Percentiles rank a stretch among this genome's conserved stretches.
These are phyloP conservation scores for Sebastes itinus DNA, from an alignment of 2,797 vertebrate species.

Conservation along the genomic window DNA sequence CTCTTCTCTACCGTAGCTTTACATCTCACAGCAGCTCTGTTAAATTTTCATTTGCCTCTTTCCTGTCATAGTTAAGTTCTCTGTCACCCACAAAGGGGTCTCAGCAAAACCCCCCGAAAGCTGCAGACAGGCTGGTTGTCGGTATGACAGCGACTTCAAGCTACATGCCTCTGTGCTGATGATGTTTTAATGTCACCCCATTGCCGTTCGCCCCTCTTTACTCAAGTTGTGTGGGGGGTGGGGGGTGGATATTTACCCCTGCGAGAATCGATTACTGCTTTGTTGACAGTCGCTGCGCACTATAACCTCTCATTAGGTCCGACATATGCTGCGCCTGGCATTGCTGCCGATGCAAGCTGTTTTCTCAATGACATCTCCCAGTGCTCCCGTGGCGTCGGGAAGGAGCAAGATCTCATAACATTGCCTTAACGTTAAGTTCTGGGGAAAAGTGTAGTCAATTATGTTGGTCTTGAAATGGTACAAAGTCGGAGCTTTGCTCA, in stretches of 20 bases:
- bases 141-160: conserved; percentile 30
- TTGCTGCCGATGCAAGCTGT: conserved; percentile 62
- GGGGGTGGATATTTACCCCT: conserved; percentile 68
- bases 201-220: conserved; percentile 63
- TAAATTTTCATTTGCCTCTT: neutral
- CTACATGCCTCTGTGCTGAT: conserved; percentile 53
- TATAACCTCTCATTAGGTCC: conserved; percentile 74
- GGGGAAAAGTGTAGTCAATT: neutral
- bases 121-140: conserved; percentile 38
- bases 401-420: conserved; percentile 32
- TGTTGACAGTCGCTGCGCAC: conserved; percentile 76
- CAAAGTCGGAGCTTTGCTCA: neutral
- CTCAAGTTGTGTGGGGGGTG: conserved; percentile 48
- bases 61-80: conserved; percentile 50
- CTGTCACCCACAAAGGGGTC: conserved; percentile 51
- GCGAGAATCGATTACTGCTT: conserved; percentile 75
- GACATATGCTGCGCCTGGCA: conserved; percentile 70
- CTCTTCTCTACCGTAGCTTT: neutral
- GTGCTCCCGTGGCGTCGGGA: conserved; percentile 37
- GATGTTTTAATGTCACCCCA: conserved; percentile 77
- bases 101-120: conserved; percentile 33
- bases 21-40: conserved; percentile 4
- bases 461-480: conserved; percentile 10
- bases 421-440: conserved; percentile 14
- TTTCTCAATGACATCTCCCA: conserved; percentile 60